Percentiles rank a stretch among this genome's conserved stretches.
These are phyloP conservation scores for Menidia menidia DNA, from an alignment of 2,797 vertebrate species.

Conservation along the genomic window DNA sequence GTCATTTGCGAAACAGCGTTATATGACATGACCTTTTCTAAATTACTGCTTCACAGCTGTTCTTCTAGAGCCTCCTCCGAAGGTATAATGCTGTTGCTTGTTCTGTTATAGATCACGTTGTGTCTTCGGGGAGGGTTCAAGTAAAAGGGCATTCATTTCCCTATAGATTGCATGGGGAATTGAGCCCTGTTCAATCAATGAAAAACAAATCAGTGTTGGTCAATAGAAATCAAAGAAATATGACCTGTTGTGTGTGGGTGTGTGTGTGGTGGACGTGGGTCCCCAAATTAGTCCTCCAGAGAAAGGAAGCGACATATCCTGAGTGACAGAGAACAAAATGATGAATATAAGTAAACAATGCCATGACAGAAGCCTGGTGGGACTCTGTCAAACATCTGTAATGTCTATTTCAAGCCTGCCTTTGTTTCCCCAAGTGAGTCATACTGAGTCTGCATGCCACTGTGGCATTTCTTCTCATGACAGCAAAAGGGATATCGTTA, in stretches of 20 bases:
- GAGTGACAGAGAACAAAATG: slow-evolving; percentile 16
- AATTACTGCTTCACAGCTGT: slow-evolving; percentile 19
- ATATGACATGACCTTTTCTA: slow-evolving; percentile 37
- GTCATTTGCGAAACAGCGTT: slow-evolving; percentile 31
- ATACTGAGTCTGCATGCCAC: slow-evolving; percentile 29
- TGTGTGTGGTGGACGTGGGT: slow-evolving; percentile 13
- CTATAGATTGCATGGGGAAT: slow-evolving; percentile 71
- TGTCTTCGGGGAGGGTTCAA: slow-evolving; percentile 72
- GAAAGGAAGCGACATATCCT: slow-evolving; percentile 24
- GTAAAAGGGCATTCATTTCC: slow-evolving; percentile 75
- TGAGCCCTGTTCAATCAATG: slow-evolving; percentile 72
- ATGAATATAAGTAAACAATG: slow-evolving; percentile 45
- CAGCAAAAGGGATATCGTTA: slow-evolving; percentile 37
- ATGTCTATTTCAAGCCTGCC: slow-evolving; percentile 36
- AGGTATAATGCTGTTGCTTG: slow-evolving; percentile 48
- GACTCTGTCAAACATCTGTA: slow-evolving; percentile 43
- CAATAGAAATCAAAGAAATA: slow-evolving; percentile 73
- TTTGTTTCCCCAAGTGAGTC: slow-evolving; percentile 38
- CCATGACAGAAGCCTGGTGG: slow-evolving; percentile 27
- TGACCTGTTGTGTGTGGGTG: slow-evolving; percentile 16
- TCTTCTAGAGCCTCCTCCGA: slow-evolving; percentile 35
- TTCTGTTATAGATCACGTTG: slow-evolving; percentile 57
- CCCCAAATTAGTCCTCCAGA: slow-evolving; percentile 12
- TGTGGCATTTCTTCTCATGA: slow-evolving; percentile 43
- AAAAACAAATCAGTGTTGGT: slow-evolving; percentile 75